phyloP scores from a whole-genome alignment of 2,797 vertebrate genomes.

The Mastacembelus armatus region DNA sequence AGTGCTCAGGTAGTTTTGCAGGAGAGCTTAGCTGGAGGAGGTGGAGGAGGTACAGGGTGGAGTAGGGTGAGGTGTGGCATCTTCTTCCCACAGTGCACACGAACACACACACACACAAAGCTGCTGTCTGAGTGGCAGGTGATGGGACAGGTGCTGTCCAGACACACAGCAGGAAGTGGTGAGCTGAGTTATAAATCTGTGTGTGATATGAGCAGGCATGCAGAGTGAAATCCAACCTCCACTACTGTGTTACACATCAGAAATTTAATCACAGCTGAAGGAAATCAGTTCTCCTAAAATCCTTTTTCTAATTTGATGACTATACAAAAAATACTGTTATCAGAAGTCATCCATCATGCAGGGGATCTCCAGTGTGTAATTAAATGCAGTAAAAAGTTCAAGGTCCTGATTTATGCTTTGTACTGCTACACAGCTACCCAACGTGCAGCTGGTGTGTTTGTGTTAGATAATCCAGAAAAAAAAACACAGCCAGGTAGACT shows the following conservation, averaged over 20 bases:
- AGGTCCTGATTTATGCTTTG: conserved; percentile 52
- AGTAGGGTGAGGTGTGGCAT: conserved; percentile 58
- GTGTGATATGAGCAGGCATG: conserved; percentile 41
- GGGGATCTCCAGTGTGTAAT: conserved; percentile 38
- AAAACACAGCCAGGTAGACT: conserved; percentile 46
- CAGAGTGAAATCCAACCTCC: conserved; percentile 23
- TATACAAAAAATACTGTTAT: neutral
- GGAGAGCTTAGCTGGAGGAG: conserved; percentile 14
- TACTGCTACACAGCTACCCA: conserved; percentile 23
- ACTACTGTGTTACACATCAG: neutral
- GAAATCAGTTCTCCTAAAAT: neutral
- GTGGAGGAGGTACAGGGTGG: conserved; percentile 12
- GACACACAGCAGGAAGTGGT: conserved; percentile 44
- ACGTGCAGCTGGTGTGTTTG: conserved; percentile 35
- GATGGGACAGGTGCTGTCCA: conserved; percentile 81
- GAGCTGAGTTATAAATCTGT: conserved; percentile 43
- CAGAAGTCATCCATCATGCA: conserved; percentile 2
- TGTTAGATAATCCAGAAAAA: conserved; percentile 58
- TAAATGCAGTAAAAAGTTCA: conserved; percentile 52
- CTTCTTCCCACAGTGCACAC: conserved; percentile 34
- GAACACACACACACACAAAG: conserved; percentile 53
- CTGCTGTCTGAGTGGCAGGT: conserved; percentile 77
- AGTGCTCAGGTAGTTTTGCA: conserved; percentile 40
- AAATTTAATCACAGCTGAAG: conserved; percentile 9
- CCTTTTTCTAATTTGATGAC: neutral